Evolutionary conservation across 1,140 invertebrate genomes (phyloP).

Genomic region (Aricia agestis): DNA sequence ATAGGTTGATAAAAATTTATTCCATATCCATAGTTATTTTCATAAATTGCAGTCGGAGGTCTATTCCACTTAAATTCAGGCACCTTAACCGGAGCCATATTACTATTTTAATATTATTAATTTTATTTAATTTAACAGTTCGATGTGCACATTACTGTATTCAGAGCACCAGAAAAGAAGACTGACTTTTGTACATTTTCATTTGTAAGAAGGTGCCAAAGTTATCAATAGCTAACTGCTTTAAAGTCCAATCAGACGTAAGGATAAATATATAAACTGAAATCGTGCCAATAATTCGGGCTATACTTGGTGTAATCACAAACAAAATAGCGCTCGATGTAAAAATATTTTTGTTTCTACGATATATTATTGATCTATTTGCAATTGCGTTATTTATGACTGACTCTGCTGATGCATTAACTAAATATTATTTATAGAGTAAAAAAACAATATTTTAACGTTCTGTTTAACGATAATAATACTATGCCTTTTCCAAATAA

Average conservation of each 20-base stretch:
- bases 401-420: neutral
- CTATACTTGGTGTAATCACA: slow-evolving; percentile 28
- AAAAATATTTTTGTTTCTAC: slow-evolving; percentile 14
- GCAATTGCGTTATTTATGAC: neutral
- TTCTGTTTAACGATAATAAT: neutral
- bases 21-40: slow-evolving; percentile 87
- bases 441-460: neutral
- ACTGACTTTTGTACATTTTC: slow-evolving; percentile 62
- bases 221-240: slow-evolving; percentile 38
- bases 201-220: slow-evolving; percentile 55
- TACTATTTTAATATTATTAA: slow-evolving; percentile 20
- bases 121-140: neutral
- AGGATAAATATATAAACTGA: slow-evolving; percentile 57
- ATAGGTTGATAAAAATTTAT: slow-evolving; percentile 90
- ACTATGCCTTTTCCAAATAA: neutral
- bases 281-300: slow-evolving; percentile 55
- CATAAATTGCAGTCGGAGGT: slow-evolving; percentile 83
- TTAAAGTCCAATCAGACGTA: slow-evolving; percentile 58
- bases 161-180: slow-evolving; percentile 36
- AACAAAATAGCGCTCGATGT: slow-evolving; percentile 11
- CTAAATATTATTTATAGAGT: neutral
- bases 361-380: slow-evolving; percentile 4
- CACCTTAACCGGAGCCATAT: slow-evolving; percentile 61
- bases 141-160: slow-evolving; percentile 35
- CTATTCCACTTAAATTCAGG: slow-evolving; percentile 68